Conservation (phyloP, 2,888 invertebrate genomes). For the Actias luna region DNA sequence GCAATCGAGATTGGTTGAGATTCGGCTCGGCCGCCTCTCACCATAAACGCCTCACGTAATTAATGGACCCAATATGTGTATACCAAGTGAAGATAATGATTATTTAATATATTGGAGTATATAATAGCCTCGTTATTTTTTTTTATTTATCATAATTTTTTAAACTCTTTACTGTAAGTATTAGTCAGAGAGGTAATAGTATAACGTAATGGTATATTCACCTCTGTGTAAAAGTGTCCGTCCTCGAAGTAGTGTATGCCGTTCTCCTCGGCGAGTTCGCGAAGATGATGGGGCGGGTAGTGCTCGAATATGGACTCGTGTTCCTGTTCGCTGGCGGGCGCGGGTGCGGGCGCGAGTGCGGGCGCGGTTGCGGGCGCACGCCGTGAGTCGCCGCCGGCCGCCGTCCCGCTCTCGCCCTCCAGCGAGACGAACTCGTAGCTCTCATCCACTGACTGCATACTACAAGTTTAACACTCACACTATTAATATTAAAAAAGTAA, state of each 20-base stretch:
- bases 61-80: too few relatives aligned
- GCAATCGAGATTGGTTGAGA: too few relatives aligned
- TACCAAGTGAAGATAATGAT: too few relatives aligned
- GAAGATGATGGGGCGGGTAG: constrained; percentile 85
- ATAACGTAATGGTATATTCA: constrained; percentile 28
- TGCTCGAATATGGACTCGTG: constrained; percentile 53
- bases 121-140: too few relatives aligned
- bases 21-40: too few relatives aligned
- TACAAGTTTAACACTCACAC: constrained; percentile 24
- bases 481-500: too few relatives aligned
- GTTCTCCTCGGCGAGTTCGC: constrained; percentile 89
- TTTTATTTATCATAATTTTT: too few relatives aligned
- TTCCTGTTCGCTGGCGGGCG: constrained; percentile 25
- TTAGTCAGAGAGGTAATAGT: too few relatives aligned
- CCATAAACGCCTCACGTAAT: too few relatives aligned
- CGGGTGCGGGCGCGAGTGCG: constrained; percentile 31
- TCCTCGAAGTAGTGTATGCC: constrained; percentile 96
- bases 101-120: too few relatives aligned
- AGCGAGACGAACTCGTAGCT: constrained; percentile 76
- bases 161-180: too few relatives aligned
- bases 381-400: constrained; percentile 56
- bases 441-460: constrained; percentile 79
- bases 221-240: constrained; percentile 97
- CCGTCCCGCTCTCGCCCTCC: constrained; percentile 60
- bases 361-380: constrained; percentile 22